Percentiles rank a stretch among this genome's conserved stretches.
phyloP scores from a whole-genome alignment of 2,797 vertebrate genomes.

The Pogonophryne albipinna region DNA sequence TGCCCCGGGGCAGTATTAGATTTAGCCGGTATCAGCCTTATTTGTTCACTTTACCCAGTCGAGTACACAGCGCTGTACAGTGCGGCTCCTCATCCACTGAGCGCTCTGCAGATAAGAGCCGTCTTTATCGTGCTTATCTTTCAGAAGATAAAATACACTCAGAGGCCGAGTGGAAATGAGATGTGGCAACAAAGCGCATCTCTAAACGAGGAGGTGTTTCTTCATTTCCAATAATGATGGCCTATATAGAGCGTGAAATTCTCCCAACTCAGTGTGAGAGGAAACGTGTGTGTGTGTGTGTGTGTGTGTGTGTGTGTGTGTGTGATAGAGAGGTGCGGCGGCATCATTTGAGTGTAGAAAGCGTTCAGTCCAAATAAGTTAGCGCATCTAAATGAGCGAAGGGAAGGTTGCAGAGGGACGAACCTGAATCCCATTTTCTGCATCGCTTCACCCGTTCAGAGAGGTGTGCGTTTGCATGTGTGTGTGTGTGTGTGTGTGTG shows the following conservation, averaged over 20 bases:
- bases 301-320: slow-evolving; percentile 20
- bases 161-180: slow-evolving; percentile 67
- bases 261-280: slow-evolving; percentile 42
- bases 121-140: slow-evolving; percentile 74
- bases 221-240: slow-evolving; percentile 73
- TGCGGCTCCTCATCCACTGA: slow-evolving; percentile 68
- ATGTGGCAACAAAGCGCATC: slow-evolving; percentile 70
- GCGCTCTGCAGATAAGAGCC: slow-evolving; percentile 65
- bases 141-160: slow-evolving; percentile 70
- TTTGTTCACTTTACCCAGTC: slow-evolving; percentile 70
- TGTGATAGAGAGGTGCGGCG: slow-evolving; percentile 49
- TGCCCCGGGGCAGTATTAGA: slow-evolving; percentile 67
- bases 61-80: slow-evolving; percentile 58
- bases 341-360: slow-evolving; percentile 63
- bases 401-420: slow-evolving; percentile 74
- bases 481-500: slow-evolving; percentile 6
- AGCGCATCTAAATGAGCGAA: slow-evolving; percentile 67
- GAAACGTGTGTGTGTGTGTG: background rate
- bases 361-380: slow-evolving; percentile 60
- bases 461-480: slow-evolving; percentile 9
- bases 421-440: slow-evolving; percentile 74
- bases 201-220: slow-evolving; percentile 73
- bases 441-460: slow-evolving; percentile 61
- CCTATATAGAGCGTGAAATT: slow-evolving; percentile 76
- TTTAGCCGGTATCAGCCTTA: slow-evolving; percentile 69